phyloP scores from a whole-genome alignment of 2,888 invertebrate species.

The Meiosimyza platycephala region DNA sequence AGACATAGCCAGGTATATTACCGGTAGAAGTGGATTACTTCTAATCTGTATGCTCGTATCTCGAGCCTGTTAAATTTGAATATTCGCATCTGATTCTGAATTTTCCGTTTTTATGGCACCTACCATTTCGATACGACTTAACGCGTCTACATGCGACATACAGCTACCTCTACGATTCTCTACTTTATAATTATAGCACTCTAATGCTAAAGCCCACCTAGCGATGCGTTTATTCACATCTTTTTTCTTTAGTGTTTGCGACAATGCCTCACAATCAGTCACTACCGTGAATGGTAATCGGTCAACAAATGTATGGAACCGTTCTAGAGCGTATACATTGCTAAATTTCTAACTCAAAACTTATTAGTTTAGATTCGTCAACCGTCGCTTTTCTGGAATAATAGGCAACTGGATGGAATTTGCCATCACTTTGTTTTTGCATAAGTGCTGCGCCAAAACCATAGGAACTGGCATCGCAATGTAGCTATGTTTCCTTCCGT shows the following conservation, averaged over 20 bases:
- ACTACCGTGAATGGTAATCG: conserved; percentile 10
- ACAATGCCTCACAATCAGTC: background rate
- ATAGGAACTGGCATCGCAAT: conserved; percentile 18
- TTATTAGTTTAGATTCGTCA: conserved; percentile 51
- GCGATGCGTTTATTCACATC: too few species aligned
- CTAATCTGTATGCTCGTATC: conserved; percentile 18
- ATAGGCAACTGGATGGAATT: conserved; percentile 28
- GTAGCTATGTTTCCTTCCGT: conserved; percentile 20
- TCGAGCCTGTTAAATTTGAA: conserved; percentile 28
- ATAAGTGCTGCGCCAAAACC: conserved; percentile 18
- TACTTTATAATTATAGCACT: conserved; percentile 1
- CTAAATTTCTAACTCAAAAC: conserved; percentile 57
- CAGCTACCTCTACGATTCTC: background rate
- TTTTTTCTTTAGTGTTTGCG: too few species aligned
- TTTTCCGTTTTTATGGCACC: background rate
- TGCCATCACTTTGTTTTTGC: conserved; percentile 24
- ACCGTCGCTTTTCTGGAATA: conserved; percentile 1
- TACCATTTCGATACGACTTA: conserved; percentile 16
- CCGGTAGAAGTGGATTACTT: background rate
- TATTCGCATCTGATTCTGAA: conserved; percentile 23
- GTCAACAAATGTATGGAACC: conserved; percentile 45
- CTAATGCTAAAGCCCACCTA: background rate
- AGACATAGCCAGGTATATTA: background rate
- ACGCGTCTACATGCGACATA: conserved; percentile 13
- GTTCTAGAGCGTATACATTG: conserved; percentile 52